Evolutionary conservation across 2,888 invertebrate species (phyloP), one percentile per base, ranked within the genome.

Genomic region (Leptogaster cylindrica): DNA sequence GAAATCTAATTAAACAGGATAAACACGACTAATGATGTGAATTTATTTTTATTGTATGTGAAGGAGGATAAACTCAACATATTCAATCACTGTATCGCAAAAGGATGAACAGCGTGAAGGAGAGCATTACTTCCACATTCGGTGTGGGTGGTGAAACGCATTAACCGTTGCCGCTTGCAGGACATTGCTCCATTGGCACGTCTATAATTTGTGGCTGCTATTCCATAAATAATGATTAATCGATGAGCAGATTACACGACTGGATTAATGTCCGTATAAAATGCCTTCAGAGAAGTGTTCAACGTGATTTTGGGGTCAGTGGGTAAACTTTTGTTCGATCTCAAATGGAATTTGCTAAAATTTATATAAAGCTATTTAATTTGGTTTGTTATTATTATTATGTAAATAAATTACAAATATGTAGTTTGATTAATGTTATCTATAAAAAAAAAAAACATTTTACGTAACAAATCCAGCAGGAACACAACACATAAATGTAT

Each of bases 201-300:
- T 41, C 27, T 61, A 61, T 48, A 64, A 68, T 65, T 68, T 50
- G 52, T 52, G 61, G 41, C 51, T 68, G 65, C 64, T 68, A 55
- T 65, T 65, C 68, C 50, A 64, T 64, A 68, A 68, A 44, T 65
- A 68, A 64, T 68, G 68, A 68, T 65, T 63, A 68, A 68, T 68
- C 68, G 68, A 68, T 68, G 65, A 68, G 33, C 46, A 61, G 51
- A 68, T 55, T 55, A 68, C 64, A 44, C 33, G 65, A 68, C 64
- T 55, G 55, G 68, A 68, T 68, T 65, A 64, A 68, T 68, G 52
- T 46, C 46, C 28, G 65, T 39, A 64, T 52, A 65, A 65, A 68
- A 68, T 68, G 63, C 36, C 41, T 39, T 36, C 55, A 36, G 39
- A 36, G 20, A 55, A 36, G 33, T 55, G 39, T 55, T 55, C 23